Base-by-base conservation (phyloP, 2,797 vertebrate genomes). In the Naso thynnoides region DNA sequence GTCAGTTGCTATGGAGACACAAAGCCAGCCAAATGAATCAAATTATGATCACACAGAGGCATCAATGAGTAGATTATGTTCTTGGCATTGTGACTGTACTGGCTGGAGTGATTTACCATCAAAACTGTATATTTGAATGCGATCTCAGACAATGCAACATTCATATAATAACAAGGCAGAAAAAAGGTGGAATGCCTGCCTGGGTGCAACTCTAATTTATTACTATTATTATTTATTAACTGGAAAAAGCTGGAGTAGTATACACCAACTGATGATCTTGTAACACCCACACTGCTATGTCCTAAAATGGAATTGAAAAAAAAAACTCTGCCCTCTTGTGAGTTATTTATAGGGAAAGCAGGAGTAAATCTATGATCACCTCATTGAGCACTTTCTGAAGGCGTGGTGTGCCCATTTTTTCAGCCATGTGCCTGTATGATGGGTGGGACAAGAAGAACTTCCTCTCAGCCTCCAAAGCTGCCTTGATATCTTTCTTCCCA, bases 401-500 rank as follows among this genome's bases (percentile, higher is more conserved):
- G 61, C 95, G 92, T 0, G 95, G 94, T 6, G 96, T 97, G 65
- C 96, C 96, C 96, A 96, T 97, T 70, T 90, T 94, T 0, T 96
- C 96, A 10, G 95, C 96, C 69, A 97, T 90, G 78, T 97, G 96
- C 76, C 96, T 94, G 88, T 97, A 97, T 0, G 92, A 70, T 0
- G 95, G 86, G 62, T 97, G 96, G 19, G 94, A 93, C 72, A 97
- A 84, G 67, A 97, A 97, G 87, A 97, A 97, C 79, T 96, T 96
- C 91, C 95, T 95, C 86, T 97, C 96, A 0, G 95, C 96, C 18
- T 94, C 83, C 88, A 97, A 79, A 21, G 96, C 96, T 0, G 95
- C 93, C 80, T 95, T 96, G 71, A 97, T 96, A 83, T 97, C 96
- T 84, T 97, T 96, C 88, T 90, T 96, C 1, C 96, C 96, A 6